Base-by-base conservation (phyloP, 2,797 vertebrate species). In the Astyanax mexicanus region DNA sequence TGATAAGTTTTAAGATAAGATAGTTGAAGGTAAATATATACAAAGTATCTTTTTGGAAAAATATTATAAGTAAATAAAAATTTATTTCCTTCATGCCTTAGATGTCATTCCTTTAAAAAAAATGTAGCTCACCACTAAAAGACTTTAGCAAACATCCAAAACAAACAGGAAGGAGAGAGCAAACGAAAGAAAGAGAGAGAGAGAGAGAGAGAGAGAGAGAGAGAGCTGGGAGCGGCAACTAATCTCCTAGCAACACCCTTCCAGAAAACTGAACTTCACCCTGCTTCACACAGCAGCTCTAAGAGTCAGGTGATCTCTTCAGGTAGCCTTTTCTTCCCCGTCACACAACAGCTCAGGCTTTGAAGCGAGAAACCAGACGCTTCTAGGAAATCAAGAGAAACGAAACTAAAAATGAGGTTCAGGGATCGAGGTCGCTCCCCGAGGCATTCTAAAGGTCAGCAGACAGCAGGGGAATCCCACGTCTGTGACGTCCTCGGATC, bases 341-440 rank as follows among this genome's bases (percentile, higher is more conserved):
- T 58, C 47, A 32, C 42, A 0, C 12, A 35, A 27, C 1, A 32
- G 21, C 1, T 47, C 0, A 35, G 19, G 1, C 15, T 10, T 13
- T 25, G 69, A 74, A 77, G 19, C 45, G 38, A 23, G 47, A 83
- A 80, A 77, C 42, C 0, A 21, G 12, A 80, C 1, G 37, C 55
- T 77, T 82, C 62, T 52, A 42, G 72, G 72, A 72, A 74, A 67
- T 61, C 10, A 76, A 40, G 42, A 74, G 51, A 60, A 47, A 73
- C 62, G 12, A 67, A 80, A 44, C 40, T 10, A 73, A 58, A 38
- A 60, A 10, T 29, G 60, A 71, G 40, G 27, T 29, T 17, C 13
- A 3, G 12, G n/a, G 38, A 27, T 9, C n/a, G 15, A 52, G 7
- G 38, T 27, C 27, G 49, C 29, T 4, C 19, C n/a, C 32, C 6